phyloP scores from a whole-genome alignment of 2,113 vertebrate species.

The Thalassoma bifasciatum region DNA sequence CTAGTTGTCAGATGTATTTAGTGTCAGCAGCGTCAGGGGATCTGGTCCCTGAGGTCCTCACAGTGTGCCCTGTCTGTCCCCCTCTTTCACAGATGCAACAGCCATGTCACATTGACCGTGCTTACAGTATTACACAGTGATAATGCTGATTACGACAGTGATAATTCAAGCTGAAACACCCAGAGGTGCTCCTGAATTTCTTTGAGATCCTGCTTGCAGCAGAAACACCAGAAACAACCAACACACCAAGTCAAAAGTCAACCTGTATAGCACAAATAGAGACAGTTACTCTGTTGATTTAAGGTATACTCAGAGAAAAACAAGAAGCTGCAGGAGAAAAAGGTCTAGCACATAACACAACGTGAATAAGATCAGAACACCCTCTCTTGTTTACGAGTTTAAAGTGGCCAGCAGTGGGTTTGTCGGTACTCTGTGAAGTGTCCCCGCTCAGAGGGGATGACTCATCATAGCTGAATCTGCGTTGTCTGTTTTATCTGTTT shows the following conservation, averaged over 20 bases:
- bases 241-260: too few relatives aligned
- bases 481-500: neutral
- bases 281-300: too few relatives aligned
- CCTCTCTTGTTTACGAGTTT: neutral
- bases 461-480: neutral
- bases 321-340: too few relatives aligned
- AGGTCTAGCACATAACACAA: too few relatives aligned
- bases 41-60: slow-evolving; percentile 39
- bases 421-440: neutral
- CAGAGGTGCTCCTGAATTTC: neutral
- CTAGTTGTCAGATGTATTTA: slow-evolving; percentile 59
- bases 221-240: too few relatives aligned
- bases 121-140: neutral
- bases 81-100: slow-evolving; percentile 32
- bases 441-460: neutral
- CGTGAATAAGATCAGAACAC: too few relatives aligned
- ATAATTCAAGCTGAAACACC: neutral
- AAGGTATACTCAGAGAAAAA: too few relatives aligned
- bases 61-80: slow-evolving; percentile 17
- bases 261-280: too few relatives aligned
- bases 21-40: slow-evolving; percentile 24
- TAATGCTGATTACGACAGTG: neutral
- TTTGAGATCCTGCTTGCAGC: neutral
- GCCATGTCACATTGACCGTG: slow-evolving; percentile 30
- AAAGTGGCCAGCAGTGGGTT: neutral